Evolutionary conservation across 1,140 invertebrate species (phyloP).

Genomic region (Tigriopus japonicus): DNA sequence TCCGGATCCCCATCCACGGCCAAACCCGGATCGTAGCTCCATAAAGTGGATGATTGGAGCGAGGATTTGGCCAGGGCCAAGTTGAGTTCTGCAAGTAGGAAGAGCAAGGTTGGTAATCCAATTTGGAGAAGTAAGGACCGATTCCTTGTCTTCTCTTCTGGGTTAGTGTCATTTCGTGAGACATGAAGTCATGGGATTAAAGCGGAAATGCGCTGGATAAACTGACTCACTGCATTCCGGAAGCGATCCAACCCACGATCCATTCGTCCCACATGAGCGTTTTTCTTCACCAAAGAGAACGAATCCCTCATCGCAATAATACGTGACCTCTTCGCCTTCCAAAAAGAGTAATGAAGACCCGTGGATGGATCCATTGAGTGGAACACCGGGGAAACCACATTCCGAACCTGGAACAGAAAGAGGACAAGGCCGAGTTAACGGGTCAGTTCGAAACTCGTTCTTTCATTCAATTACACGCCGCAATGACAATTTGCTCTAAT

Average conservation of each 20-base stretch:
- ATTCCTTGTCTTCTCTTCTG: no score
- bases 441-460: no score
- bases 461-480: no score
- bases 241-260: conserved; percentile 56
- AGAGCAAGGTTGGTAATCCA: background rate
- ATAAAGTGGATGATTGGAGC: conserved; percentile 22
- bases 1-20: conserved; percentile 23
- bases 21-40: conserved; percentile 21
- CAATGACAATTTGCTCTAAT: no score
- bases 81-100: conserved; percentile 18
- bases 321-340: conserved; percentile 19
- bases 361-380: conserved; percentile 19
- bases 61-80: conserved; percentile 19
- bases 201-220: background rate
- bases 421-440: no score
- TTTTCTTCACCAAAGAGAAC: conserved; percentile 42
- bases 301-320: conserved; percentile 18
- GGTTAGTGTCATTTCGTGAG: background rate
- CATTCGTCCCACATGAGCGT: conserved; percentile 64
- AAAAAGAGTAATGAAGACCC: conserved; percentile 14
- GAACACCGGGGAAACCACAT: conserved; percentile 20
- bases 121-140: background rate
- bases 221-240: conserved; percentile 40
- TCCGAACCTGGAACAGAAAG: background rate
- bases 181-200: background rate